Base-by-base conservation (phyloP, 2,888 invertebrate genomes). In the Hydroisotoma schaefferi region DNA sequence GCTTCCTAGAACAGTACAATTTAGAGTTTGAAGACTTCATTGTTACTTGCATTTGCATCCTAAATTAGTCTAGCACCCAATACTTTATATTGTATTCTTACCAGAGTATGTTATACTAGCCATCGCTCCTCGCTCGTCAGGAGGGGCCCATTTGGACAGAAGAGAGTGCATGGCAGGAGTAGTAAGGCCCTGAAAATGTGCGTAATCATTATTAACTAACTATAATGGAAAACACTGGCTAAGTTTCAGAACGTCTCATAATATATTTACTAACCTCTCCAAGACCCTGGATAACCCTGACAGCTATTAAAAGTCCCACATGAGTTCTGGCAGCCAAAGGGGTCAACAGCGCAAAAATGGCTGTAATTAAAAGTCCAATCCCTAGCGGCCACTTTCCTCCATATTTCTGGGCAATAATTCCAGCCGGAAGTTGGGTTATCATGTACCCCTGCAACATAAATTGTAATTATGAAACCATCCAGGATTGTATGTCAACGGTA, bases 301-400 rank as follows among this genome's bases (percentile, higher is more conserved):
- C 76, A 18, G 83, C 78, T 43, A 91, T 86, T 15, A 93, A 80
- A 23, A 86, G 84, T 1, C 82, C 83, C 3, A 86, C 83, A n/a
- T 83, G 86, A 0, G 88, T 85, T 26, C 55, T 28, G 1, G 90
- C 87, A 8, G 86, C 83, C 70, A 86, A 75, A 0, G 93, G 93
- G 0, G 92, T 93, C 1, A 92, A 74, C 2, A 93, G 74, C 0
- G 92, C 92, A 73, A 92, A 87, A 10, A 91, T 76, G 0, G 90
- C 90, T 0, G 92, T 91, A 12, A 86, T 86, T 1, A 92, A 78
- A 22, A 93, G 86, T 44, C 92, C 93, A 55, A 90, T 79, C 0
- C 88, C 88, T 26, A 91, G 80, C 0, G 89, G 84, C 78, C 89
- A 87, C 76, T 92, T 92, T 23, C 91, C 93, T 18, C 93, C 93